A percentile compares a stretch with the other conserved stretches of the same genome.
These are phyloP conservation scores for Rattus norvegicus DNA, from an alignment of 2,113 vertebrate genomes.

Conservation along the genomic window GRCr8 NC_086029.1:66081501-66082000, in stretches of 20 bases:
- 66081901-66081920: not conserved
- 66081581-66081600: not conserved
- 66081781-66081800: not conserved
- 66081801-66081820: not conserved
- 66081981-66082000: not conserved
- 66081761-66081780: not conserved
- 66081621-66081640: slow-evolving; percentile 21
- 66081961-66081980: not conserved
- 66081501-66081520: slow-evolving; percentile 13
- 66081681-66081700: not conserved
- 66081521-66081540: not conserved
- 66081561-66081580: not conserved
- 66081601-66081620: not conserved
- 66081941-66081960: not conserved
- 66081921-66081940: not conserved
- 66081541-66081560: not conserved
- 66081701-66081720: not conserved
- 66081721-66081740: not conserved
- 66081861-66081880: not conserved
- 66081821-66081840: not conserved
- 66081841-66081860: not conserved
- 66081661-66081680: not conserved
- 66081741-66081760: not conserved
- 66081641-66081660: not conserved
- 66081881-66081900: not conserved